These are phyloP conservation scores for Gisinianus flammeolus DNA, from an alignment of 2,888 invertebrate genomes.

Conservation along the genomic window DNA sequence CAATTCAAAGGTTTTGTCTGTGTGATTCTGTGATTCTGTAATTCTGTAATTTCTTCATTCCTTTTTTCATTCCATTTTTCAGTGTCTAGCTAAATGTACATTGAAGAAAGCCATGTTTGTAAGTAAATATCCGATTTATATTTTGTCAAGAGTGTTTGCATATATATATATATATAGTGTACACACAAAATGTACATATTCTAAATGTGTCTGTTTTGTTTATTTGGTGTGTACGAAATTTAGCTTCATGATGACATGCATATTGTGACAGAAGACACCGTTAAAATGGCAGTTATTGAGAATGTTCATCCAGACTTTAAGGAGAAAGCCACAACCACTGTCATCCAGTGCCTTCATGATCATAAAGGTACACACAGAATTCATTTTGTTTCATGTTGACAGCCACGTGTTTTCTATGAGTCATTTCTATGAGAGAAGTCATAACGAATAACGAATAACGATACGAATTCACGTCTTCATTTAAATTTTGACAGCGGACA, in stretches of 20 bases:
- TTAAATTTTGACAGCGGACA: constrained; percentile 23
- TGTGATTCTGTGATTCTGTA: neutral
- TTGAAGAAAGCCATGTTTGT: constrained; percentile 34
- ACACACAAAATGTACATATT: neutral
- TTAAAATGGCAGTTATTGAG: constrained; percentile 30
- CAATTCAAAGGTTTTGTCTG: neutral
- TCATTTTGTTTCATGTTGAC: neutral
- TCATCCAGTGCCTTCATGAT: constrained; percentile 34
- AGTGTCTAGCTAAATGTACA: constrained; percentile 37
- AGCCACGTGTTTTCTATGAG: no score
- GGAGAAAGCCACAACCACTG: constrained; percentile 30
- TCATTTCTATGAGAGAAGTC: no score
- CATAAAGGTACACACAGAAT: constrained; percentile 25
- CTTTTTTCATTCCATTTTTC: neutral
- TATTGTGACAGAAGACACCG: constrained; percentile 28
- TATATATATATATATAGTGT: neutral
- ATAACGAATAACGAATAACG: neutral
- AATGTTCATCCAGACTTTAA: constrained; percentile 37
- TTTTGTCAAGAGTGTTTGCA: neutral
- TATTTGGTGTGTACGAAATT: neutral
- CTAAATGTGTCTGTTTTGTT: neutral
- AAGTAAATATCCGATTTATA: constrained; percentile 9
- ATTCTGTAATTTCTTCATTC: neutral
- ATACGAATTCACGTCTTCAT: neutral
- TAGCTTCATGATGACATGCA: constrained; percentile 41